Base-by-base conservation (phyloP, 2,113 vertebrate species). In the Muscicapa adusta region DNA sequence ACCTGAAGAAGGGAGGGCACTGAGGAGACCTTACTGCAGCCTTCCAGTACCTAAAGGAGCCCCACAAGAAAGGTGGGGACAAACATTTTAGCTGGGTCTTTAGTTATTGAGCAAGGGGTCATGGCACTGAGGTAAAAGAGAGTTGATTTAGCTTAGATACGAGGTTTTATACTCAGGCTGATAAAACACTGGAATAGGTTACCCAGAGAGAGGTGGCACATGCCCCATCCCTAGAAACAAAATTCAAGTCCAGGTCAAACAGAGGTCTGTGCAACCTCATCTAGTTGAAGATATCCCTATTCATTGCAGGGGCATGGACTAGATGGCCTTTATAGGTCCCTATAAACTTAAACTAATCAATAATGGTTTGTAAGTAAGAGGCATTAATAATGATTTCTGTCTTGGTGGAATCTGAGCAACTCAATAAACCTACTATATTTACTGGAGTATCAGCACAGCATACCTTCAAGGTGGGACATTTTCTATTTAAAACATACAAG, bases 121-220 rank as follows among this genome's bases (percentile, higher is more conserved):
- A 19, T 43, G 53, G 7, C 24, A 25, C 12, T 85, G 28, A 85
- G 12, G 13, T 72, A 22, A 43, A 61, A 14, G 24, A 70, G 11
- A 2, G 12, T 20, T 58, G n/a, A 58, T 77, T 57, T 12, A 34
- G 31, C 22, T 31, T 66, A 34, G 33, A 9, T 29, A 26, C 0
- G 24, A 12, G 5, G 4, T 8, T 89, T 70, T 83, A 70, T 31
- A 65, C 0, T 0, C 5, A 38, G 8, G 10, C 12, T 6, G 5
- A 18, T 67, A 18, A 50, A 48, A n/a, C 4, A 5, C 7, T 38
- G 17, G 17, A 2, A 19, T 15, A 38, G 29, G 4, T 56, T 50
- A 4, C 4, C 15, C 5, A 38, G 24, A 28, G 36, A 33, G 36
- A 25, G 20, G 12, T 65, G 15, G 15, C 47, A 14, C 13, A 2